phyloP scores from a whole-genome alignment of 2,113 vertebrate species.

The Oryctolagus cuniculus region mOryCun1.1 NC_091437.1:5816001-5816500 shows the following conservation, averaged over 20 bases:
- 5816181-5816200: neutral
- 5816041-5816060: neutral
- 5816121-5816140: neutral
- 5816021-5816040: neutral
- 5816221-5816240: neutral
- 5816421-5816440: neutral
- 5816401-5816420: neutral
- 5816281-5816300: neutral
- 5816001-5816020: neutral
- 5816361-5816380: neutral
- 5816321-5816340: neutral
- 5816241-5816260: neutral
- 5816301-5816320: neutral
- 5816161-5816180: neutral
- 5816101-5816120: accelerated
- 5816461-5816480: neutral
- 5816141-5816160: neutral
- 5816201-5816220: neutral
- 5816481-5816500: neutral
- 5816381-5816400: neutral
- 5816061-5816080: neutral
- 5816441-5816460: neutral
- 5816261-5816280: neutral
- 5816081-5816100: neutral
- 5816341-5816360: neutral